phyloP scores from a whole-genome alignment of 2,113 vertebrate genomes.

The Syrmaticus mikado region DNA sequence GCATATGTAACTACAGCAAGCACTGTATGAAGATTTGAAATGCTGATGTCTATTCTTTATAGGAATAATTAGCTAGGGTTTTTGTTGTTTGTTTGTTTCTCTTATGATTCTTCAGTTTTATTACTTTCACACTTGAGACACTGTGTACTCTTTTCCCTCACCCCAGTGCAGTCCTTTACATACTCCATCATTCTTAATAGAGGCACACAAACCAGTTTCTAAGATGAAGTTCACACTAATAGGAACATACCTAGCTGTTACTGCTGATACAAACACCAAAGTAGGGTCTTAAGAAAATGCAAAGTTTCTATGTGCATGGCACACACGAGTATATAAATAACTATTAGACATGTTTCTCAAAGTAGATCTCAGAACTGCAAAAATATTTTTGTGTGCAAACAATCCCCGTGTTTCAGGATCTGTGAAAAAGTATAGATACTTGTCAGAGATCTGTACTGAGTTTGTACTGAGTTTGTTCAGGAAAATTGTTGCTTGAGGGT shows the following conservation, averaged over 20 bases:
- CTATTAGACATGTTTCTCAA: not conserved
- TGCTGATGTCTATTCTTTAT: not conserved
- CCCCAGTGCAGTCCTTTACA: not conserved
- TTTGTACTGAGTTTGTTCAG: not conserved
- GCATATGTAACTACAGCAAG: not conserved
- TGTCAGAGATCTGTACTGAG: not conserved
- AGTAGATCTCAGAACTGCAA: not conserved
- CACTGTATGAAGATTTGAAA: not conserved
- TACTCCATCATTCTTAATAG: not conserved
- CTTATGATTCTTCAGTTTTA: not conserved
- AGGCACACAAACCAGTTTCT: not conserved
- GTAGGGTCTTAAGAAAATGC: not conserved
- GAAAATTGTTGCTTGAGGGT: not conserved
- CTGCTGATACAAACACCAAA: not conserved
- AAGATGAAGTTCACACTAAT: not conserved
- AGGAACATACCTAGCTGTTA: not conserved
- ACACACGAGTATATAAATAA: rapidly evolving
- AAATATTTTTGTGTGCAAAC: not conserved
- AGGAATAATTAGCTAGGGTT: not conserved
- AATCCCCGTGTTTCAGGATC: not conserved
- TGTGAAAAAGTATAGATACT: not conserved
- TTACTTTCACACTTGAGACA: not conserved
- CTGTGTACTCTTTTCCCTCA: not conserved
- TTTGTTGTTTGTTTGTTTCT: not conserved
- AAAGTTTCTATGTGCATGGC: not conserved